These are phyloP conservation scores for Apis dorsata DNA, from an alignment of 1,140 invertebrate genomes.

Conservation along the genomic window DNA sequence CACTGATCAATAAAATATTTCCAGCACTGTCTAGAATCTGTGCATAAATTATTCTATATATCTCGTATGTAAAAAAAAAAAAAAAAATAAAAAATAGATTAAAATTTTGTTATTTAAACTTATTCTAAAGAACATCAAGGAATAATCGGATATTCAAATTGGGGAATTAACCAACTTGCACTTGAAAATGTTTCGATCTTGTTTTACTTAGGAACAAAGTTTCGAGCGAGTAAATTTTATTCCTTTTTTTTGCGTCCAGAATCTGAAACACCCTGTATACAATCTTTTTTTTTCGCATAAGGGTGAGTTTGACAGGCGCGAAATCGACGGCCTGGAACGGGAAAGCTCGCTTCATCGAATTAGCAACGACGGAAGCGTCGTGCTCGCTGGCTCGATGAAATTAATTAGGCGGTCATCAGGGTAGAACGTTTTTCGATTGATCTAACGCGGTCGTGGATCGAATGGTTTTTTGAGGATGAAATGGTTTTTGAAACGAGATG, in stretches of 20 bases:
- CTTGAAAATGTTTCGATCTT: no score
- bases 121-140: no score
- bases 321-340: conserved; percentile 24
- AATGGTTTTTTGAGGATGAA: background rate
- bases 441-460: background rate
- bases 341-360: conserved; percentile 26
- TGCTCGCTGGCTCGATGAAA: background rate
- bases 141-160: no score
- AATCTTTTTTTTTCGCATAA: background rate
- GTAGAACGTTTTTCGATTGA: background rate
- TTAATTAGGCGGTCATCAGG: conserved; percentile 18
- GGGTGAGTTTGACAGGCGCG: background rate
- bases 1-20: no score
- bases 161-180: no score
- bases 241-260: background rate
- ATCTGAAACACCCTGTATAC: background rate
- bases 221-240: background rate
- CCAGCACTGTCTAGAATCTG: no score
- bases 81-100: no score
- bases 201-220: no score
- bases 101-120: no score
- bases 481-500: background rate
- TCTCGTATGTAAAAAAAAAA: no score
- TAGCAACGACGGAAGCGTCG: background rate
- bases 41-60: no score